Percentiles rank a stretch among this genome's conserved stretches.
phyloP scores from a whole-genome alignment of 2,797 vertebrate species.

The Mus spretus region DNA sequence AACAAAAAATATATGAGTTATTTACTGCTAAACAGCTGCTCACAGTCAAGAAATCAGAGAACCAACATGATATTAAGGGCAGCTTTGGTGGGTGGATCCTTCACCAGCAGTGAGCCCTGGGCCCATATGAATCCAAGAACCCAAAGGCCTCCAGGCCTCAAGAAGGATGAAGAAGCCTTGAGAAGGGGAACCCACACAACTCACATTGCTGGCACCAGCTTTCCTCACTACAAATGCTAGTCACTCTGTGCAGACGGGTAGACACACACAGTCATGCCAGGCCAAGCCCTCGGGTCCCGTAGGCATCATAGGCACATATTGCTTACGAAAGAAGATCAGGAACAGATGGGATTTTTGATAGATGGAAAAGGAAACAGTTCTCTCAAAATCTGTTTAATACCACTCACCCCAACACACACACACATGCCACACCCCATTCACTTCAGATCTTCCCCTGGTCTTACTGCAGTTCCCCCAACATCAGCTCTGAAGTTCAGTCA shows the following conservation, averaged over 20 bases:
- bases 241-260: not conserved
- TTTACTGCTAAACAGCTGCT: not conserved
- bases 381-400: not conserved
- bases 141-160: not conserved
- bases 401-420: not conserved
- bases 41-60: slow-evolving; percentile 16
- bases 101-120: not conserved
- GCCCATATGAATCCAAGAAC: not conserved
- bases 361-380: not conserved
- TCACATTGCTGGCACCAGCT: too few species aligned
- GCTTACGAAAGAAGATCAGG: not conserved
- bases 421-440: not conserved
- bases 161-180: not conserved
- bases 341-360: not conserved
- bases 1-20: not conserved
- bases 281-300: not conserved
- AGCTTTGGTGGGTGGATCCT: not conserved
- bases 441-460: not conserved
- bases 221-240: not conserved
- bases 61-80: not conserved
- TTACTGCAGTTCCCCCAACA: not conserved
- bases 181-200: not conserved
- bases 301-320: not conserved
- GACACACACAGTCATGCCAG: not conserved
- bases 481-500: not conserved